Conservation (phyloP, 2,113 vertebrate genomes). For the Trachemys scripta region DNA sequence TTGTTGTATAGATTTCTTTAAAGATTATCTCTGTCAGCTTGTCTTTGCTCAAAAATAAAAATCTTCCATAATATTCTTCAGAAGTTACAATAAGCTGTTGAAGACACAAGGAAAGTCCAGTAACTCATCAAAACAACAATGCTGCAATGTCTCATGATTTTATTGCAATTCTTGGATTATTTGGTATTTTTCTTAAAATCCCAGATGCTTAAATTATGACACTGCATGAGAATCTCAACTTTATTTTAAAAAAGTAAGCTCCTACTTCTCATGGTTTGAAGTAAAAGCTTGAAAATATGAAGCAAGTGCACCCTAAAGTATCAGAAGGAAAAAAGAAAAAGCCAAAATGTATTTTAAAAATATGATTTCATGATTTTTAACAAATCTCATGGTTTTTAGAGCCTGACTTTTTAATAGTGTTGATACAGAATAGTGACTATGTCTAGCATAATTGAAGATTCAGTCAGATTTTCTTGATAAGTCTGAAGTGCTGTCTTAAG, state of each 20-base stretch:
- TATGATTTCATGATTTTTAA: not conserved
- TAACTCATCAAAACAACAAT: not conserved
- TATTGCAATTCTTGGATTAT: not conserved
- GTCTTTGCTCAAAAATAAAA: not conserved
- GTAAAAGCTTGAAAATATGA: not conserved
- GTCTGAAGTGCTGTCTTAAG: not conserved
- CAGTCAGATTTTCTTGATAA: not conserved
- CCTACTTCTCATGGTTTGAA: not conserved
- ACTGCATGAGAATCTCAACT: not conserved
- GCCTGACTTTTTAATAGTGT: not conserved
- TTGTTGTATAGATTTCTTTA: not conserved
- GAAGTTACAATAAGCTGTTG: not conserved
- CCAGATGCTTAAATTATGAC: not conserved
- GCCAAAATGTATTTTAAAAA: not conserved
- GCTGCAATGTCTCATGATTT: not conserved
- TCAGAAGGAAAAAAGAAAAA: not conserved
- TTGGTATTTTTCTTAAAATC: not conserved
- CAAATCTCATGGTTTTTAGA: not conserved
- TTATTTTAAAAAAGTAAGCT: not conserved
- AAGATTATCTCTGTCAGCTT: not conserved
- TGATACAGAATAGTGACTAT: not conserved
- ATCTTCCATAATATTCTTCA: not conserved
- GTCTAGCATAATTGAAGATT: not conserved
- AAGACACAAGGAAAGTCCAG: not conserved
- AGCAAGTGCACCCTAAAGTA: not conserved